Evolutionary conservation across 2,888 invertebrate species (phyloP).

Genomic region (Cephonodes hylas): DNA sequence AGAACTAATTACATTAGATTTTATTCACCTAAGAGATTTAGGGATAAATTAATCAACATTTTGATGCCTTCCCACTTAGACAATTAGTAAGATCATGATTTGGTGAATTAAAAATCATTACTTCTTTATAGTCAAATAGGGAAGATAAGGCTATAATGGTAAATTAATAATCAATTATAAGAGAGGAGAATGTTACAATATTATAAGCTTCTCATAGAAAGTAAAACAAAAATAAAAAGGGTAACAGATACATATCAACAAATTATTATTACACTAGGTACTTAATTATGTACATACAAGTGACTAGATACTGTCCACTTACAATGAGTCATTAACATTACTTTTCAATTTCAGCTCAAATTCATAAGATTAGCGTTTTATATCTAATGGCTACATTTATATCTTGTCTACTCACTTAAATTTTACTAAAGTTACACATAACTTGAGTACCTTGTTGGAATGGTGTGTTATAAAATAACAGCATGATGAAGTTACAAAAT

Average conservation of each 20-base stretch:
- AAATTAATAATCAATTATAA: background rate
- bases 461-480: background rate
- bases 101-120: background rate
- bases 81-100: background rate
- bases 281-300: constrained; percentile 32
- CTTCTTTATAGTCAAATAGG: background rate
- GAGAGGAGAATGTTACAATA: background rate
- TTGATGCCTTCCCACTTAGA: background rate
- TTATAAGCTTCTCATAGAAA: background rate
- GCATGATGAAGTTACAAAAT: background rate
- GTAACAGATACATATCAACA: background rate
- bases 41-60: background rate
- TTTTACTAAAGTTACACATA: background rate
- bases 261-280: constrained; percentile 4
- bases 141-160: background rate
- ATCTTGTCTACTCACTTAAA: constrained; percentile 17
- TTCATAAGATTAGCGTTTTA: constrained; percentile 77
- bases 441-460: background rate
- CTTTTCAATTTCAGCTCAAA: constrained; percentile 66
- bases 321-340: constrained; percentile 30
- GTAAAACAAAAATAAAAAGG: background rate
- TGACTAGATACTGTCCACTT: constrained; percentile 22
- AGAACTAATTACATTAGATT: too few species aligned
- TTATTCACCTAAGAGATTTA: too few species aligned
- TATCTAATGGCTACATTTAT: constrained; percentile 34